Evolutionary conservation across 1,140 invertebrate genomes (phyloP).

Genomic region (Camponotus floridanus): DNA sequence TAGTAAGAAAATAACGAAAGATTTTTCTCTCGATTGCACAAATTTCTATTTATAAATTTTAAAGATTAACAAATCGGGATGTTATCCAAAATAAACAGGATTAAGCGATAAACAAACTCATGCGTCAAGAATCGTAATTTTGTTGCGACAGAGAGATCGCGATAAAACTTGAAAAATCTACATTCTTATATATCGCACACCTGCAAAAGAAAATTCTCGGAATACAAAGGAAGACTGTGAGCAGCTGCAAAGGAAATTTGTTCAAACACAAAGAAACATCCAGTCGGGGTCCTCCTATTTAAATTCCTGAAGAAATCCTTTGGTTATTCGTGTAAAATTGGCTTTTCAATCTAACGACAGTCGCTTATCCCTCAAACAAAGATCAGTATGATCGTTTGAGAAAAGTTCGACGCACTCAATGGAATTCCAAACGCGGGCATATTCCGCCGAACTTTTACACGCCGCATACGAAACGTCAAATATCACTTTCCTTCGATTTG

Average conservation of each 20-base stretch:
- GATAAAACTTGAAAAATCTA: background rate
- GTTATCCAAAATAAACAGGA: background rate
- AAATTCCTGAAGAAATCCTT: background rate
- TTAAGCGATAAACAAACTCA: background rate
- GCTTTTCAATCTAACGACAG: background rate
- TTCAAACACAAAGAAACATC: no score
- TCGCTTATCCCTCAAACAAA: slow-evolving; percentile 39
- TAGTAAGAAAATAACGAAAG: background rate
- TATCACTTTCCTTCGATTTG: slow-evolving; percentile 15
- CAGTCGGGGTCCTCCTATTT: background rate
- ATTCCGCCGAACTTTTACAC: slow-evolving; percentile 43
- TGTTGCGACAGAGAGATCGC: background rate
- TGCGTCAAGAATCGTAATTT: slow-evolving; percentile 1
- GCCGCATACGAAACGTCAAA: slow-evolving; percentile 18
- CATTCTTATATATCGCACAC: background rate
- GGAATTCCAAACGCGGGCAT: slow-evolving; percentile 55
- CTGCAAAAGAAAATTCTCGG: background rate
- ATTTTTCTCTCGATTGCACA: background rate
- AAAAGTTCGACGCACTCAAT: slow-evolving; percentile 55
- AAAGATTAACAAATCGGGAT: slow-evolving; percentile 20
- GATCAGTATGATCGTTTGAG: background rate
- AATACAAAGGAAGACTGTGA: background rate
- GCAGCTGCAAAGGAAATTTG: background rate
- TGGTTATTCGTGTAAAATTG: background rate
- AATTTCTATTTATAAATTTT: background rate